Percentiles rank a stretch among this genome's conserved stretches.
phyloP scores from a whole-genome alignment of 2,888 invertebrate genomes.

The Micropterix aruncella region DNA sequence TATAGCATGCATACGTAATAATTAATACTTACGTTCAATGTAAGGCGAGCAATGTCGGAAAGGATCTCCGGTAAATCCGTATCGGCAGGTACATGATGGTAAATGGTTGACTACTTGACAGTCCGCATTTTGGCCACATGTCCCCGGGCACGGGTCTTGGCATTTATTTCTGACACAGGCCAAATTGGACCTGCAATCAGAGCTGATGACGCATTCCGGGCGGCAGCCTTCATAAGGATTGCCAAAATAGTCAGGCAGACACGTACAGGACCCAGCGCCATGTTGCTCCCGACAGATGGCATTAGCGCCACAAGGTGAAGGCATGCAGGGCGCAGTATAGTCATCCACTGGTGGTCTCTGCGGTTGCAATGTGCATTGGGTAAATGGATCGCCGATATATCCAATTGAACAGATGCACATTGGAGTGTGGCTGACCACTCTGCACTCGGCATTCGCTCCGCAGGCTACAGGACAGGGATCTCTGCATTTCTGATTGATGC shows the following conservation, averaged over 20 bases:
- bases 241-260: constrained; percentile 53
- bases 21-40: constrained; percentile 34
- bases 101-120: constrained; percentile 62
- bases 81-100: constrained; percentile 51
- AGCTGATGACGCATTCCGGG: constrained; percentile 56
- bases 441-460: constrained; percentile 58
- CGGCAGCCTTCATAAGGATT: constrained; percentile 65
- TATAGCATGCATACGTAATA: no score
- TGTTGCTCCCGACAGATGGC: constrained; percentile 47
- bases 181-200: constrained; percentile 52
- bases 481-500: constrained; percentile 61
- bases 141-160: constrained; percentile 62
- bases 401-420: constrained; percentile 53
- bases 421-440: constrained; percentile 61
- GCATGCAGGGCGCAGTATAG: constrained; percentile 38
- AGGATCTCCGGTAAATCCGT: constrained; percentile 60
- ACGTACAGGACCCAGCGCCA: constrained; percentile 51
- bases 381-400: constrained; percentile 64
- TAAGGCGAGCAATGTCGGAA: constrained; percentile 42
- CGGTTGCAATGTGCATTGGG: constrained; percentile 34
- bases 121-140: constrained; percentile 60
- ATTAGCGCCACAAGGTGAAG: constrained; percentile 52
- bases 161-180: constrained; percentile 63
- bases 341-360: constrained; percentile 24
- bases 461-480: constrained; percentile 63